These are phyloP conservation scores for Macrosiphum euphorbiae DNA, from an alignment of 2,888 invertebrate species.

Conservation along the genomic window DNA sequence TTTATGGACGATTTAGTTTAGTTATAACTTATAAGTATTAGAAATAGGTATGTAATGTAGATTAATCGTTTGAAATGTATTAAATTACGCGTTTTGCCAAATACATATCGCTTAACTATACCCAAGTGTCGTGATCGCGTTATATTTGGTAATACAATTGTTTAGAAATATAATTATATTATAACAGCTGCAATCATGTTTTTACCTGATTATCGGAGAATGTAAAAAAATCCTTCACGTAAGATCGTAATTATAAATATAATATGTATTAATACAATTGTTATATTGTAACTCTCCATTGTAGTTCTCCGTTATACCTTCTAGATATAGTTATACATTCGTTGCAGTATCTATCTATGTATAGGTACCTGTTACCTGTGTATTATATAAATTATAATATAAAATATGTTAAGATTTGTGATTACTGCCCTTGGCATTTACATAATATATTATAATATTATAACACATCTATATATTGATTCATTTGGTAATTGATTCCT, in stretches of 20 bases:
- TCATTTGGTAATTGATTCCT: constrained; percentile 50
- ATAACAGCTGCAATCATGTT: background rate
- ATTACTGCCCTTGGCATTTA: constrained; percentile 31
- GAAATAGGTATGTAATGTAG: background rate
- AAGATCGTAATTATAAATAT: background rate
- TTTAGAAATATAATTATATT: background rate
- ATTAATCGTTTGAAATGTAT: background rate
- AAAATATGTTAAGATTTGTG: background rate
- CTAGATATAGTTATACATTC: background rate
- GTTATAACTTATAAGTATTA: background rate
- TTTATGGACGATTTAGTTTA: background rate
- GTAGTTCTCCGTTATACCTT: background rate
- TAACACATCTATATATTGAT: constrained; percentile 7
- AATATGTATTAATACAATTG: background rate
- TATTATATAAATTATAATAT: background rate
- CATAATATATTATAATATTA: constrained; percentile 1
- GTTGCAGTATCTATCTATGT: background rate
- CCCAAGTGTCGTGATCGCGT: background rate
- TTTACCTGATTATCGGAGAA: background rate
- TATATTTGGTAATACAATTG: background rate
- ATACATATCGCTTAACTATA: background rate
- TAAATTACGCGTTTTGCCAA: background rate
- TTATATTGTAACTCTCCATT: background rate
- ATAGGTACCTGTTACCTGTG: background rate
- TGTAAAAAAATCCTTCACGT: background rate